These are phyloP conservation scores for Hirtodrosophila duncani DNA, from an alignment of 2,888 invertebrate species.

Conservation along the genomic window DNA sequence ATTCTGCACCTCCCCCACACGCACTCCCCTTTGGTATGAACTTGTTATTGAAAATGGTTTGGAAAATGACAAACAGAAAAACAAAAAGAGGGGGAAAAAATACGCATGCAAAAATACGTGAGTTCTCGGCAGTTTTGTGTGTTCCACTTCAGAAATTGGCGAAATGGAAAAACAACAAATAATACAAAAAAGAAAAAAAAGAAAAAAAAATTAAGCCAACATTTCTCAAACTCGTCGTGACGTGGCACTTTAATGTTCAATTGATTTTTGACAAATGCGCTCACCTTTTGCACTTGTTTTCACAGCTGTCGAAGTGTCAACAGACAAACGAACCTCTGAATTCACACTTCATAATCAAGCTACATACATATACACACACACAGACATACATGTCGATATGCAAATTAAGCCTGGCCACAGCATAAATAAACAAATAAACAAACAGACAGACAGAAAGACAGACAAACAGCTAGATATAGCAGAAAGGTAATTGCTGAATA, in stretches of 20 bases:
- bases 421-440: not conserved
- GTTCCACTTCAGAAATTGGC: no score
- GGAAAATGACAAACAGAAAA: slow-evolving; percentile 17
- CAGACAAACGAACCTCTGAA: no score
- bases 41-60: slow-evolving; percentile 50
- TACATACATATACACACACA: slow-evolving; percentile 1
- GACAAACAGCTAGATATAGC: no score
- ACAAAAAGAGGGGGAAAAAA: no score
- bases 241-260: slow-evolving; percentile 42
- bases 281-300: slow-evolving; percentile 29
- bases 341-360: slow-evolving; percentile 36
- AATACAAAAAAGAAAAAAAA: slow-evolving; percentile 17
- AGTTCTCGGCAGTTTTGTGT: no score
- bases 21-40: slow-evolving; percentile 43
- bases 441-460: no score
- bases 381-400: slow-evolving; percentile 15
- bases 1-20: slow-evolving; percentile 31
- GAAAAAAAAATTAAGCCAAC: slow-evolving; percentile 29
- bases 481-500: no score
- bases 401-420: slow-evolving; percentile 22
- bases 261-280: slow-evolving; percentile 55
- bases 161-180: slow-evolving; percentile 15
- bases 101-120: no score
- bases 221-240: slow-evolving; percentile 21
- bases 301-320: slow-evolving; percentile 22